Percentiles rank a stretch among this genome's conserved stretches.
Evolutionary conservation across 2,888 invertebrate species (phyloP).

Genomic region (Cosmia trapezina): DNA sequence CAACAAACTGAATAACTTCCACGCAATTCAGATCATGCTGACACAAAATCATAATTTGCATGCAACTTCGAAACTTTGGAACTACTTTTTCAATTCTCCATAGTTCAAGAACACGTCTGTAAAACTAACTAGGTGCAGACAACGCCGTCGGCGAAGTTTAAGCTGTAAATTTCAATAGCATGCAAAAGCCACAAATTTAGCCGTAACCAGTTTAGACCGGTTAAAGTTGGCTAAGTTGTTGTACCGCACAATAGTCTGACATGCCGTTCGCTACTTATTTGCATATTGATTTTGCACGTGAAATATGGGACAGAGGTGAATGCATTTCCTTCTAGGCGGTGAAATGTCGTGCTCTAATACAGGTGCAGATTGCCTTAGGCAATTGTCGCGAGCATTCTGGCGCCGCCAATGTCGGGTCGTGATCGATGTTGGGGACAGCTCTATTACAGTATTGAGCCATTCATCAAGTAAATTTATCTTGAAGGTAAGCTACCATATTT

Average conservation of each 20-base stretch:
- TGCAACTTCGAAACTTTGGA: conserved; percentile 41
- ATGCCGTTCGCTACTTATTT: conserved; percentile 78
- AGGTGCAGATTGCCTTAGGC: conserved; percentile 55
- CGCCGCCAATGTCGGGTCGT: conserved; percentile 41
- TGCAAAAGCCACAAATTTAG: conserved; percentile 87
- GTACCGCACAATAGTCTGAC: conserved; percentile 75
- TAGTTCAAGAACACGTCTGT: conserved; percentile 69
- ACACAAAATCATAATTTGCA: conserved; percentile 37
- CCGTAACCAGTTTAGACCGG: conserved; percentile 71
- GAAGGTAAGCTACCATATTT: background rate
- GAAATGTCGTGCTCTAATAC: conserved; percentile 58
- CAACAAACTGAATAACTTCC: background rate
- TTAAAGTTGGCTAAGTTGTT: conserved; percentile 81
- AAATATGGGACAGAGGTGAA: conserved; percentile 68
- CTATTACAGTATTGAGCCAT: conserved; percentile 37
- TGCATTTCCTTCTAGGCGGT: conserved; percentile 59
- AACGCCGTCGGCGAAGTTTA: conserved; percentile 80
- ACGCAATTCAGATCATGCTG: conserved; percentile 5
- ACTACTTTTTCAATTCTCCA: conserved; percentile 53
- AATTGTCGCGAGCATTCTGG: conserved; percentile 52
- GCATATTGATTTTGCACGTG: conserved; percentile 79
- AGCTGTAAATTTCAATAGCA: conserved; percentile 88
- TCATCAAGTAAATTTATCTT: conserved; percentile 30
- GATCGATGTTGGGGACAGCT: conserved; percentile 42
- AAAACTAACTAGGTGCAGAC: conserved; percentile 72